Evolutionary conservation across 2,797 vertebrate species (phyloP).

Genomic region (Acanthurus lineatus): DNA sequence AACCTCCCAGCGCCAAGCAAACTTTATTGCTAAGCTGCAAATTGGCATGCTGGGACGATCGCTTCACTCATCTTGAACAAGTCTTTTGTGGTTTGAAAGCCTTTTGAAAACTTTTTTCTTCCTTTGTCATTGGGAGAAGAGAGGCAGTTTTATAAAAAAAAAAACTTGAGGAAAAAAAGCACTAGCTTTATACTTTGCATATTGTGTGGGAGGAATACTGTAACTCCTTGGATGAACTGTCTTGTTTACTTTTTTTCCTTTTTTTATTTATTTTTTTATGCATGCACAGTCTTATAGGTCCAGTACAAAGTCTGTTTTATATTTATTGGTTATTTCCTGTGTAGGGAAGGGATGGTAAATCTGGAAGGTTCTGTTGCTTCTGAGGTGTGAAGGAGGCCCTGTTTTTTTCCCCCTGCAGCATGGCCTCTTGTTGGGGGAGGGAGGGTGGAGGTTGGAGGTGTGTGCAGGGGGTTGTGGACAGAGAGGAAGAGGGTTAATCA

Average conservation of each 20-base stretch:
- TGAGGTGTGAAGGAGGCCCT: slow-evolving; percentile 68
- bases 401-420: slow-evolving; percentile 43
- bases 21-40: slow-evolving; percentile 70
- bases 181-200: slow-evolving; percentile 36
- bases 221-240: slow-evolving; percentile 18
- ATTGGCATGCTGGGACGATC: slow-evolving; percentile 77
- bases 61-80: slow-evolving; percentile 68
- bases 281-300: not conserved
- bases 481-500: slow-evolving; percentile 82
- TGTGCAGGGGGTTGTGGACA: slow-evolving; percentile 53
- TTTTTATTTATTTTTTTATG: slow-evolving; percentile 11
- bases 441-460: slow-evolving; percentile 43
- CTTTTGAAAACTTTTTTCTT: slow-evolving; percentile 72
- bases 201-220: slow-evolving; percentile 21
- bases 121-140: slow-evolving; percentile 62
- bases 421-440: slow-evolving; percentile 51
- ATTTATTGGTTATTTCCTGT: slow-evolving; percentile 57
- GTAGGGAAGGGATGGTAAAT: slow-evolving; percentile 33
- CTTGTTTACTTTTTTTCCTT: slow-evolving; percentile 31
- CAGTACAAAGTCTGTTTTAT: slow-evolving; percentile 12
- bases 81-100: slow-evolving; percentile 71
- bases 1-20: slow-evolving; percentile 57
- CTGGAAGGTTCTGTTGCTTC: slow-evolving; percentile 45
- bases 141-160: slow-evolving; percentile 44
- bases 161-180: slow-evolving; percentile 16